phyloP scores from a whole-genome alignment of 1,140 invertebrate genomes.

The Drosophila pandora region DNA sequence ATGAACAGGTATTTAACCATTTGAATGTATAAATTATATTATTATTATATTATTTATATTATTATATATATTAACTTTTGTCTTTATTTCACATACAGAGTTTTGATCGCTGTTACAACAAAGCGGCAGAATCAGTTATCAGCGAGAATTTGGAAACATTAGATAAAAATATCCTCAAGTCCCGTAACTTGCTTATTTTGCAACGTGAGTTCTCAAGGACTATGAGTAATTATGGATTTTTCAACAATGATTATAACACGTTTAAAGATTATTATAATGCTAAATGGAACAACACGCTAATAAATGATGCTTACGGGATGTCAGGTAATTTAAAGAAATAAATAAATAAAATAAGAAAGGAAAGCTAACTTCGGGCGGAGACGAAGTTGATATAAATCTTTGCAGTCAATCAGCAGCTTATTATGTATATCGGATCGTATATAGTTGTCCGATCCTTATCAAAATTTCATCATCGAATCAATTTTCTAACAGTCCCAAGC shows the following conservation, averaged over 20 bases:
- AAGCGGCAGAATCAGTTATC: neutral
- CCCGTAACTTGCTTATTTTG: neutral
- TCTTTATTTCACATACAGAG: neutral
- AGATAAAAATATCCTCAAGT: neutral
- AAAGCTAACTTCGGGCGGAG: too few species aligned
- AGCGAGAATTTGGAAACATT: neutral
- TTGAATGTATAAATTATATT: too few species aligned
- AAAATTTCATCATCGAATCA: too few species aligned
- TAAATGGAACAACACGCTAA: neutral
- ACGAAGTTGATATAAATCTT: too few species aligned
- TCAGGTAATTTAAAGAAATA: neutral
- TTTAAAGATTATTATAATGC: neutral
- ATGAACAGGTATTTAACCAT: too few species aligned
- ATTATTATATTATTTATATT: too few species aligned
- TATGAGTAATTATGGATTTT: neutral
- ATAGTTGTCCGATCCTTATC: too few species aligned
- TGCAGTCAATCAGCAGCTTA: too few species aligned
- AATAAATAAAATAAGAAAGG: too few species aligned
- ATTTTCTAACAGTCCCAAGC: too few species aligned
- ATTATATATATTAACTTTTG: too few species aligned
- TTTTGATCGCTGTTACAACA: neutral
- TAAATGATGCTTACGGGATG: neutral
- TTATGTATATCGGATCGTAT: too few species aligned
- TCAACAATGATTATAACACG: neutral
- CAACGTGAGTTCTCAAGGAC: neutral